These are phyloP conservation scores for Trididemnum clinides DNA, from an alignment of 23 tunicate genomes.

Conservation along the genomic window DNA sequence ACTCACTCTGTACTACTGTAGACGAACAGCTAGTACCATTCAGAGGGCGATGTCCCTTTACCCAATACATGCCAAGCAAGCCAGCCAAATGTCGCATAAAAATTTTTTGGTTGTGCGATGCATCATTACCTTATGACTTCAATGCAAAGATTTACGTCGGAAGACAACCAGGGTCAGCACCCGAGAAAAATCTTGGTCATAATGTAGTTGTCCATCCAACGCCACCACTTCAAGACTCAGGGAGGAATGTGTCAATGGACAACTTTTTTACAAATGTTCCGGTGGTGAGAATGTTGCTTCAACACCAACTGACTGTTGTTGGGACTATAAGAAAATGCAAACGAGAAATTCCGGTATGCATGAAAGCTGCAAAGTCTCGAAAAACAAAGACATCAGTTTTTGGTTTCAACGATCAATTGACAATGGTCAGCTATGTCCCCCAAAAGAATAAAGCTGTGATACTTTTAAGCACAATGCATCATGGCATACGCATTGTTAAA, in stretches of 20 bases:
- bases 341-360: constrained; percentile 15
- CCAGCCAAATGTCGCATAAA: too few relatives aligned
- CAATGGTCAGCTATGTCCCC: constrained; percentile 18
- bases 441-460: not conserved
- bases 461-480: constrained; percentile 27
- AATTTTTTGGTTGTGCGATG: too few relatives aligned
- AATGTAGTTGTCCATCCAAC: too few relatives aligned
- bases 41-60: too few relatives aligned
- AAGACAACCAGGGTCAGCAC: too few relatives aligned
- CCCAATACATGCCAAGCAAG: too few relatives aligned
- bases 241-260: constrained; percentile 12
- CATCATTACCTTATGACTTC: too few relatives aligned
- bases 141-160: too few relatives aligned
- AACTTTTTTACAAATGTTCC: constrained; percentile 32
- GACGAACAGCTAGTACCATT: too few relatives aligned
- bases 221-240: too few relatives aligned
- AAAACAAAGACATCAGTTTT: not conserved
- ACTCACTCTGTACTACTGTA: too few relatives aligned
- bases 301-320: constrained; percentile 1
- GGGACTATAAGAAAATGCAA: constrained; percentile 9
- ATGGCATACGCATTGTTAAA: not conserved
- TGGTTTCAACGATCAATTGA: constrained; percentile 19
- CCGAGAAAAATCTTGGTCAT: too few relatives aligned
- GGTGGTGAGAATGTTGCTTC: not conserved
- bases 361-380: constrained; percentile 11